These are phyloP conservation scores for Anodontia alba DNA, from an alignment of 2,888 invertebrate species.

Conservation along the genomic window DNA sequence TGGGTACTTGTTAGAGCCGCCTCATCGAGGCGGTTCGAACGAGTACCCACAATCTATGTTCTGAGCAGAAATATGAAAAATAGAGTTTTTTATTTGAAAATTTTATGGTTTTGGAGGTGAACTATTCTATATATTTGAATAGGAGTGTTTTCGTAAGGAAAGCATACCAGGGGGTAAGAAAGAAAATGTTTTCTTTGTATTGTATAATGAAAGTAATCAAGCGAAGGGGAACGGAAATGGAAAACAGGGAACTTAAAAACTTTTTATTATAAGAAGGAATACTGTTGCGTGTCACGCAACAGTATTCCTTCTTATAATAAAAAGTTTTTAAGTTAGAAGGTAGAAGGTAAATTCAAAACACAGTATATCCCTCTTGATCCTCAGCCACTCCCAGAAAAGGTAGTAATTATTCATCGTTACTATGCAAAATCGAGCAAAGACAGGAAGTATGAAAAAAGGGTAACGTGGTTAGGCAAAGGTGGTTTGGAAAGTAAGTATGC, in stretches of 20 bases:
- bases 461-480: conserved; percentile 41
- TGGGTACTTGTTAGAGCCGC: too few species aligned
- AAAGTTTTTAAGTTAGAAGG: too few species aligned
- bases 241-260: conserved; percentile 21
- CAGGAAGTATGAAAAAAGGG: conserved; percentile 42
- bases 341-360: conserved; percentile 3
- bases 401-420: conserved; percentile 22
- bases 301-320: too few species aligned
- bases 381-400: conserved; percentile 23
- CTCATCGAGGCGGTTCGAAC: too few species aligned
- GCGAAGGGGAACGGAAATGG: conserved; percentile 10
- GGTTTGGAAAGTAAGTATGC: conserved; percentile 20
- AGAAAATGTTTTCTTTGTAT: conserved; percentile 41
- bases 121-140: too few species aligned
- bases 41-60: too few species aligned
- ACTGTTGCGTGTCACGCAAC: neutral
- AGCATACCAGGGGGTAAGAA: conserved; percentile 35
- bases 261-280: conserved; percentile 11
- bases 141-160: too few species aligned
- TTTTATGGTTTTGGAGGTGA: too few species aligned
- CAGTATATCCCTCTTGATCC: conserved; percentile 29
- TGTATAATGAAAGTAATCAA: conserved; percentile 33
- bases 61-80: too few species aligned
- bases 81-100: too few species aligned
- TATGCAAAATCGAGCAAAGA: conserved; percentile 29